phyloP scores from a whole-genome alignment of 2,888 invertebrate species.

The Brenthis daphne region DNA sequence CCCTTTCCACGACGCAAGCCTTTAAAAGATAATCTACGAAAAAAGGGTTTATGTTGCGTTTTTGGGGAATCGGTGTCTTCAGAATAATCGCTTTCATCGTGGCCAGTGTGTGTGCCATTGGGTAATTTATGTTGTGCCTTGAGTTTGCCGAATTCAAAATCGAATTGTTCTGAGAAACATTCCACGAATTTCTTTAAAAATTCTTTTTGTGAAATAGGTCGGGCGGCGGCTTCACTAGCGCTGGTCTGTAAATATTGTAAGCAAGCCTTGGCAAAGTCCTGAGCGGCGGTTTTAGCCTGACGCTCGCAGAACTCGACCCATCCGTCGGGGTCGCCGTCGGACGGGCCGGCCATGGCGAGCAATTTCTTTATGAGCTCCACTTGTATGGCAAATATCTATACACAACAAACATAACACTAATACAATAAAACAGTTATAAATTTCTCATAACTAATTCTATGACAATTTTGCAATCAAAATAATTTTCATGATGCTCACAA shows the following conservation, averaged over 20 bases:
- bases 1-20: constrained; percentile 91
- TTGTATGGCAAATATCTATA: constrained; percentile 59
- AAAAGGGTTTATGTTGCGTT: constrained; percentile 91
- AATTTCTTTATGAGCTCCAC: constrained; percentile 79
- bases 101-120: constrained; percentile 73
- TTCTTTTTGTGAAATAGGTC: constrained; percentile 88
- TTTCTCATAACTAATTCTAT: constrained; percentile 51
- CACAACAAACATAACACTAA: constrained; percentile 50
- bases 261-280: constrained; percentile 94
- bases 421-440: constrained; percentile 41
- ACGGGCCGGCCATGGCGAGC: constrained; percentile 80
- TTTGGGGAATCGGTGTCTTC: constrained; percentile 92
- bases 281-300: constrained; percentile 91
- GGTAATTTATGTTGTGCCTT: constrained; percentile 73
- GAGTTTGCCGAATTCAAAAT: constrained; percentile 86
- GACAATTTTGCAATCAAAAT: constrained; percentile 71
- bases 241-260: constrained; percentile 88
- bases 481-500: constrained; percentile 72
- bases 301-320: constrained; percentile 94
- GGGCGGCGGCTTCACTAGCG: constrained; percentile 83
- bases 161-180: constrained; percentile 92
- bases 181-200: constrained; percentile 92
- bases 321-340: constrained; percentile 84
- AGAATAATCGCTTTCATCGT: constrained; percentile 86
- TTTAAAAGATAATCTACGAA: constrained; percentile 93